Percentiles rank a stretch among this genome's conserved stretches.
These are phyloP conservation scores for Acanthaster planci DNA, from an alignment of 35 echinoderm and acorn worm species.

Conservation along the genomic window DNA sequence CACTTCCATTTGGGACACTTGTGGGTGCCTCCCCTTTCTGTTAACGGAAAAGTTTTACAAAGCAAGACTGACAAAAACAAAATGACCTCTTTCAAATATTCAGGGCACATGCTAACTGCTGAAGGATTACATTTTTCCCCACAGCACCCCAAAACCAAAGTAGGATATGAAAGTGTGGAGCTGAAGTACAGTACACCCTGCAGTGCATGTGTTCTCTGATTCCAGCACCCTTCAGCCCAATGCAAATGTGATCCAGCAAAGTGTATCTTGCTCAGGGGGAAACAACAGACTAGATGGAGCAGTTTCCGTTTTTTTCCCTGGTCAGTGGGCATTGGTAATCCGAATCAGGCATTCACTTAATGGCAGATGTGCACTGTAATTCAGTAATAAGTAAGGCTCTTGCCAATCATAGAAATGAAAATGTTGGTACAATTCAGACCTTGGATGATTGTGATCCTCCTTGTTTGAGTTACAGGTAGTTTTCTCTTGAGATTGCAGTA, in stretches of 20 bases:
- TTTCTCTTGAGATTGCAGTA: too few relatives aligned
- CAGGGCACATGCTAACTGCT: too few relatives aligned
- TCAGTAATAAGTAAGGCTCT: too few relatives aligned
- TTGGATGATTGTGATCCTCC: too few relatives aligned
- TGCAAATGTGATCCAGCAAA: background rate
- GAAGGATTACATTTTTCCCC: background rate
- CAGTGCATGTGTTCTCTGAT: slow-evolving; percentile 22
- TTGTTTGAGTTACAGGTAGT: too few relatives aligned
- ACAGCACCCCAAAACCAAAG: background rate
- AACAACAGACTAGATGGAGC: background rate
- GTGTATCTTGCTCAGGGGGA: slow-evolving; percentile 4
- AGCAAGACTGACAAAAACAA: too few relatives aligned
- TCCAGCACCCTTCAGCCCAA: background rate
- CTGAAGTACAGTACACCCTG: slow-evolving; percentile 16
- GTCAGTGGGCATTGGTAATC: background rate
- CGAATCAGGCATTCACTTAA: background rate
- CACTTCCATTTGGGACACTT: too few relatives aligned
- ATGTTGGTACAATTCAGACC: too few relatives aligned
- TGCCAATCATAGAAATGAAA: too few relatives aligned
- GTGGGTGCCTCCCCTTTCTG: too few relatives aligned
- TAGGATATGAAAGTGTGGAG: background rate
- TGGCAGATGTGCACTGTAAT: background rate
- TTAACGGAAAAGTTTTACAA: too few relatives aligned
- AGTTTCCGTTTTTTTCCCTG: background rate
- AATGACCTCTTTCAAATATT: too few relatives aligned